These are phyloP conservation scores for Hipparchia semele DNA, from an alignment of 2,888 invertebrate genomes.

Conservation along the genomic window DNA sequence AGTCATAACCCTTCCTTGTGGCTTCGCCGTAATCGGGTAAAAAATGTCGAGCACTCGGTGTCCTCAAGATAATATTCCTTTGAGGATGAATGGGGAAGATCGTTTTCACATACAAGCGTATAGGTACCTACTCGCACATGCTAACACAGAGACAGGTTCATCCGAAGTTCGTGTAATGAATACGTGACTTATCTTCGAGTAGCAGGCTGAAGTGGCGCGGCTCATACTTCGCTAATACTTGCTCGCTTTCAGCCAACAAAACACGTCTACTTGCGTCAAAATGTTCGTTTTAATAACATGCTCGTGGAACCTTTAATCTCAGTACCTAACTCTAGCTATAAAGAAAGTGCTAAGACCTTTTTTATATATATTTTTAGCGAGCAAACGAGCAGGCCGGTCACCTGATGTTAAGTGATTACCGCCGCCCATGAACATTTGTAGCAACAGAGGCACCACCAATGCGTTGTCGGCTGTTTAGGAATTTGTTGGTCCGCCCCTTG, in stretches of 20 bases:
- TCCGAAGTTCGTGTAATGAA: slow-evolving; percentile 67
- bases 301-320: not conserved
- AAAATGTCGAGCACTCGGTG: slow-evolving; percentile 18
- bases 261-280: slow-evolving; percentile 4
- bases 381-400: no score
- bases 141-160: slow-evolving; percentile 47
- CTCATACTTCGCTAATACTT: slow-evolving; percentile 51
- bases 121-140: not conserved
- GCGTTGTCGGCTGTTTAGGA: no score
- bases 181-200: slow-evolving; percentile 70
- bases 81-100: slow-evolving; percentile 27
- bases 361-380: no score
- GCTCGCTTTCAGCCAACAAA: slow-evolving; percentile 52
- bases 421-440: no score
- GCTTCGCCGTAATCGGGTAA: not conserved
- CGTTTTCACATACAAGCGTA: slow-evolving; percentile 30
- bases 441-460: no score
- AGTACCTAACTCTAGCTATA: not conserved
- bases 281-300: slow-evolving; percentile 6
- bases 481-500: no score
- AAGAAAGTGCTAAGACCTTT: not conserved
- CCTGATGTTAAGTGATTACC: no score
- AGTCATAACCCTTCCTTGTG: no score
- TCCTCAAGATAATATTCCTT: slow-evolving; percentile 33
- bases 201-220: slow-evolving; percentile 56